Conservation (phyloP, 2,888 invertebrate species). For the Lottia scabra region DNA sequence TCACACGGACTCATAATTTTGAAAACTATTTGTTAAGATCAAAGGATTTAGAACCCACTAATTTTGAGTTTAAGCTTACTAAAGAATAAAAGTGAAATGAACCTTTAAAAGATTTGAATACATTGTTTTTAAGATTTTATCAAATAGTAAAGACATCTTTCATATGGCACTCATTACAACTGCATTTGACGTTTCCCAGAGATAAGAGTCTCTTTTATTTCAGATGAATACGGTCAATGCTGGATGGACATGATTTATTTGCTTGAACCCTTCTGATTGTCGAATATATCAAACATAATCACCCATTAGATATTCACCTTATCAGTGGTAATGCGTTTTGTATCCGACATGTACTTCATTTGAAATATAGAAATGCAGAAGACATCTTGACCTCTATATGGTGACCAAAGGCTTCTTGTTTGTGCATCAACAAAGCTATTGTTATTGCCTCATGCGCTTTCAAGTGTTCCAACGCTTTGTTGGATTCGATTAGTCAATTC, state of each 20-base stretch:
- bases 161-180: not conserved
- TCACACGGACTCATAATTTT: too few relatives aligned
- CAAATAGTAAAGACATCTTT: not conserved
- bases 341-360: not conserved
- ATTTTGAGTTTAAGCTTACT: too few relatives aligned
- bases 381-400: not conserved
- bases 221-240: not conserved
- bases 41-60: too few relatives aligned
- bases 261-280: not conserved
- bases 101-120: not conserved
- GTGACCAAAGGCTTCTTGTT: not conserved
- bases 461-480: too few relatives aligned
- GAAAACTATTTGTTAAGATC: too few relatives aligned
- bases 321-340: not conserved
- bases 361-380: not conserved
- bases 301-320: not conserved
- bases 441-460: too few relatives aligned
- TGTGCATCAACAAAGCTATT: too few relatives aligned
- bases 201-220: not conserved
- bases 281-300: conserved; percentile 3
- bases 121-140: not conserved
- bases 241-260: not conserved
- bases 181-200: not conserved
- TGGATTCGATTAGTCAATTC: too few relatives aligned
- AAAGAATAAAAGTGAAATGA: not conserved